phyloP scores from a whole-genome alignment of 2,797 vertebrate species.

The Acanthurus tractus region DNA sequence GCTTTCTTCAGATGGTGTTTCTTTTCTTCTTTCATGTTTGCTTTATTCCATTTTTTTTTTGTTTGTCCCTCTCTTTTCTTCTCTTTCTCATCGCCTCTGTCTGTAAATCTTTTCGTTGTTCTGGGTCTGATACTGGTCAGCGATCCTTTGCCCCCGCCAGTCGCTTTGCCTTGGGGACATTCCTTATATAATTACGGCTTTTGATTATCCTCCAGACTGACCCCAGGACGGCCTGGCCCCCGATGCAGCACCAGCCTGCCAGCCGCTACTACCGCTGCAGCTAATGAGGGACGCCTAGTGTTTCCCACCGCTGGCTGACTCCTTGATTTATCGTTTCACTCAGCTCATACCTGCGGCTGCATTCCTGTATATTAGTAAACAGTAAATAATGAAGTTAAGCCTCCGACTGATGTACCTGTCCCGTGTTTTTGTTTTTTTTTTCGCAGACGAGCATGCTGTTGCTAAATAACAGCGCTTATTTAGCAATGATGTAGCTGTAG shows the following conservation, averaged over 20 bases:
- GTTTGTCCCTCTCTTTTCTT: not conserved
- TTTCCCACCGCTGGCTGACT: conserved; percentile 55
- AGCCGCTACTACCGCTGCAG: conserved; percentile 47
- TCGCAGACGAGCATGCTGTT: conserved; percentile 22
- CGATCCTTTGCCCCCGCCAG: conserved; percentile 33
- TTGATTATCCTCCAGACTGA: conserved; percentile 77
- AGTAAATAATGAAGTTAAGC: conserved; percentile 69
- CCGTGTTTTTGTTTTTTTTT: conserved; percentile 40
- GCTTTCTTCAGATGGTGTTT: not conserved
- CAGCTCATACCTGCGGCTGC: conserved; percentile 53
- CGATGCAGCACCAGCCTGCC: conserved; percentile 41
- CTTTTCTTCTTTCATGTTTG: conserved; percentile 31
- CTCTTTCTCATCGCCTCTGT: not conserved
- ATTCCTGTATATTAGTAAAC: conserved; percentile 58
- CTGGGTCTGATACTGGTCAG: conserved; percentile 34
- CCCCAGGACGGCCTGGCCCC: conserved; percentile 55
- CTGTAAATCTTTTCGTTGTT: conserved; percentile 20
- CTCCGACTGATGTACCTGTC: conserved; percentile 31
- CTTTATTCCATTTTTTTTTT: conserved; percentile 22
- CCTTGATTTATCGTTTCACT: conserved; percentile 66
- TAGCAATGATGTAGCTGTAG: conserved; percentile 8
- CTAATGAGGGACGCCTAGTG: conserved; percentile 70
- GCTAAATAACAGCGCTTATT: conserved; percentile 43
- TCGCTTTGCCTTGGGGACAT: conserved; percentile 57
- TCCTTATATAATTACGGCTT: conserved; percentile 72